A percentile compares a stretch with the other conserved stretches of the same genome.
Evolutionary conservation across 2,888 invertebrate genomes (phyloP).

Genomic region (Rhingia campestris): DNA sequence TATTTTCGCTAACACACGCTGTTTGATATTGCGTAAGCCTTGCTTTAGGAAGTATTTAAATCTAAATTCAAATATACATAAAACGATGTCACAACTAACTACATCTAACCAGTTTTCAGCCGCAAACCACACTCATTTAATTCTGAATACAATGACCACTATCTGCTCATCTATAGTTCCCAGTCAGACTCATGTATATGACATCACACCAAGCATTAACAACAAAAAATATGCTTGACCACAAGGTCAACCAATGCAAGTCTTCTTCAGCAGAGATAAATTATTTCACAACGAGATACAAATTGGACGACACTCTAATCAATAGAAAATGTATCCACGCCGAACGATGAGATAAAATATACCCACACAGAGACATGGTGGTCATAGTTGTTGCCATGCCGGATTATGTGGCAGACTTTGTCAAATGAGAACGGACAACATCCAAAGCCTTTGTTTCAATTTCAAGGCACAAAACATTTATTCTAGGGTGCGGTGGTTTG

Average conservation of each 20-base stretch:
- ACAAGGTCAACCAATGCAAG: conserved; percentile 1
- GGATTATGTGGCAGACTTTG: no score
- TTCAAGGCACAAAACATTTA: conserved; percentile 1
- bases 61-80: neutral
- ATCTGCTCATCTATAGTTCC: neutral
- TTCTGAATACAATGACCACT: neutral
- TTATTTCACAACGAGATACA: neutral
- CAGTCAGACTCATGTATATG: neutral
- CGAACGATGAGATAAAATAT: no score
- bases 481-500: conserved; percentile 39
- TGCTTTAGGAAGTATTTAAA: neutral
- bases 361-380: no score
- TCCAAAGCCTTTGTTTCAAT: conserved; percentile 27
- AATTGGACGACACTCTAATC: conserved; percentile 4
- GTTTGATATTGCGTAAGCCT: neutral
- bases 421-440: conserved; percentile 3
- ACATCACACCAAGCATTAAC: conserved; percentile 7
- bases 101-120: neutral
- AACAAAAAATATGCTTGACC: neutral
- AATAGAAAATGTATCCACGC: neutral
- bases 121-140: neutral
- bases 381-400: no score
- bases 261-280: neutral
- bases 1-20: neutral
- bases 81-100: neutral